Evolutionary conservation across 2,113 vertebrate species (phyloP).

Genomic region (Neodontobutis hainanensis): DNA sequence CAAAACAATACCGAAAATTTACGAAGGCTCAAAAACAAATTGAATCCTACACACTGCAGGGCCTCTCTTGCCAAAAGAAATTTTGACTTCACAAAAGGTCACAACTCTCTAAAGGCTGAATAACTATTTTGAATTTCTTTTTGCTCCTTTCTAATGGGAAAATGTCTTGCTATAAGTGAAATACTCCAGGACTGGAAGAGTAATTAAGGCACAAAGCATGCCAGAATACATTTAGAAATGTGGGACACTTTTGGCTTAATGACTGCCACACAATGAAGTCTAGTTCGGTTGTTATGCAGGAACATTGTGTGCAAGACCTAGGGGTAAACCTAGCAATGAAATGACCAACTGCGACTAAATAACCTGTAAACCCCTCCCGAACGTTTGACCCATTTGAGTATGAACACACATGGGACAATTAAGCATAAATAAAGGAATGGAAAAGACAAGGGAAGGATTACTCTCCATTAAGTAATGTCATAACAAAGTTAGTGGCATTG

Average conservation of each 20-base stretch:
- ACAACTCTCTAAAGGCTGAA: slow-evolving; percentile 21
- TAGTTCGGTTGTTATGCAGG: neutral
- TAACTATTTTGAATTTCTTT: slow-evolving; percentile 35
- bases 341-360: slow-evolving; percentile 45
- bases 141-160: slow-evolving; percentile 12
- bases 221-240: slow-evolving; percentile 12
- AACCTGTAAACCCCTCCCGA: slow-evolving; percentile 61
- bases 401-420: slow-evolving; percentile 56
- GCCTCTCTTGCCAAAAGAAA: slow-evolving; percentile 27
- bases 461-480: slow-evolving; percentile 14
- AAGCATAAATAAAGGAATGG: slow-evolving; percentile 42
- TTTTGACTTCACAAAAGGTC: slow-evolving; percentile 30
- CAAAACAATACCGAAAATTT: too few relatives aligned
- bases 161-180: slow-evolving; percentile 23
- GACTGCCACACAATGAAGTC: slow-evolving; percentile 13
- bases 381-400: slow-evolving; percentile 47
- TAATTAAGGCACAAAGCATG: slow-evolving; percentile 1
- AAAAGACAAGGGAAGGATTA: slow-evolving; percentile 10
- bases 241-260: slow-evolving; percentile 12
- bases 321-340: slow-evolving; percentile 30
- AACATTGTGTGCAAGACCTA: slow-evolving; percentile 16
- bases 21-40: too few relatives aligned
- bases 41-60: slow-evolving; percentile 13
- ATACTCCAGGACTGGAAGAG: slow-evolving; percentile 13
- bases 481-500: slow-evolving; percentile 29